A percentile compares a stretch with the other conserved stretches of the same genome.
These are phyloP conservation scores for Conus canariensis DNA, from an alignment of 2,888 invertebrate genomes.

Conservation along the genomic window DNA sequence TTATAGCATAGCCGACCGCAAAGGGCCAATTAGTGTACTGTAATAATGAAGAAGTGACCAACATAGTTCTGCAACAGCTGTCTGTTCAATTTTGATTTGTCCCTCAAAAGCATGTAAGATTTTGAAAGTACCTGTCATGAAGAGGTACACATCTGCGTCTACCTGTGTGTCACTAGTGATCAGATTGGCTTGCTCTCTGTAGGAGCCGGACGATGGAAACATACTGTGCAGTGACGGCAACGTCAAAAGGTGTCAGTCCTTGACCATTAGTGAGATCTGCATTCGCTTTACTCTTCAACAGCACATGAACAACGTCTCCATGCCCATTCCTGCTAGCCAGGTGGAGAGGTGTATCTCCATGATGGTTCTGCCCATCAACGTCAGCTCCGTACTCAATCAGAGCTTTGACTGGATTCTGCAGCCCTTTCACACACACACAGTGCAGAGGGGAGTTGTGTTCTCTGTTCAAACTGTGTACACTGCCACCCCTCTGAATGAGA, in stretches of 20 bases:
- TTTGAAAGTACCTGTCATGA: too few relatives aligned
- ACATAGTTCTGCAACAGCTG: too few relatives aligned
- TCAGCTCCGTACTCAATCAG: background rate
- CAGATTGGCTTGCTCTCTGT: background rate
- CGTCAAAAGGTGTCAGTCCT: background rate
- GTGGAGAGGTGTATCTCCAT: background rate
- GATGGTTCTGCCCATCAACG: background rate
- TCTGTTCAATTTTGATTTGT: too few relatives aligned
- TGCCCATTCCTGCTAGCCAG: background rate
- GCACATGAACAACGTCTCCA: background rate
- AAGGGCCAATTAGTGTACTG: too few relatives aligned
- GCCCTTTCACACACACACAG: background rate
- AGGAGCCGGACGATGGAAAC: background rate
- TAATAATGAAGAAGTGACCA: too few relatives aligned
- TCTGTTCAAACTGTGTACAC: background rate
- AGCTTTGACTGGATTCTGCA: conserved; percentile 3
- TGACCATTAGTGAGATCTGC: background rate
- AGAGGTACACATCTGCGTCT: too few relatives aligned
- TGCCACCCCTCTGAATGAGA: background rate
- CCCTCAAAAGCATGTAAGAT: too few relatives aligned
- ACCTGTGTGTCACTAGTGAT: too few relatives aligned
- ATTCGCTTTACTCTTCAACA: background rate
- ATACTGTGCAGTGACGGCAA: background rate
- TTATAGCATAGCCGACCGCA: too few relatives aligned
- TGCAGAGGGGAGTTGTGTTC: background rate